These are phyloP conservation scores for Merluccius polli DNA, from an alignment of 2,797 vertebrate genomes.

Conservation along the genomic window DNA sequence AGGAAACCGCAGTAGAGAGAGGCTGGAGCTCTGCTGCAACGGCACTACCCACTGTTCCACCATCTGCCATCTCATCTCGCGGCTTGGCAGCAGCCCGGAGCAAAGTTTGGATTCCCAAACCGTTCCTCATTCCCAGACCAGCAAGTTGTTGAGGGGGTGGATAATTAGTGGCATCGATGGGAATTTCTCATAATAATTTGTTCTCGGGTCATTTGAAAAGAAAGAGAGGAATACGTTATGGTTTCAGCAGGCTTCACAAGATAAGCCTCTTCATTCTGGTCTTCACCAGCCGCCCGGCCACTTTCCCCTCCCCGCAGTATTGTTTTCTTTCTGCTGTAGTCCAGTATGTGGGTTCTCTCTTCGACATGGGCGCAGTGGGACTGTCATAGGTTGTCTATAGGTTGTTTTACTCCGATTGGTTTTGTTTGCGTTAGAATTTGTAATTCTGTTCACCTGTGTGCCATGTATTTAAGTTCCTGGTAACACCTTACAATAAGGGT, in stretches of 20 bases:
- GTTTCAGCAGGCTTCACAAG: neutral
- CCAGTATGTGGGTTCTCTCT: neutral
- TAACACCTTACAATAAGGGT: no score
- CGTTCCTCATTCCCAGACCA: neutral
- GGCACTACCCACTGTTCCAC: neutral
- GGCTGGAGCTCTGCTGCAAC: neutral
- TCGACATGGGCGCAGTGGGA: no score
- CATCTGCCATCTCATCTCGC: neutral
- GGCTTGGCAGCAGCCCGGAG: neutral
- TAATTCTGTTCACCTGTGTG: no score
- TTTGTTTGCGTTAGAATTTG: no score
- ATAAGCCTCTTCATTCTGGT: neutral
- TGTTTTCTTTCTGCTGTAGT: neutral
- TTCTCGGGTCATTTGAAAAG: neutral
- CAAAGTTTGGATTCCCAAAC: constrained; percentile 4
- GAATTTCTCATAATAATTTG: neutral
- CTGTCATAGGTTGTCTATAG: no score
- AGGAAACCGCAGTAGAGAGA: neutral
- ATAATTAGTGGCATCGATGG: neutral
- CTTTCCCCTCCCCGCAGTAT: no score
- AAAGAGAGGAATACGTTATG: no score
- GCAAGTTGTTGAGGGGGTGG: neutral
- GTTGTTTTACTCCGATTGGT: no score
- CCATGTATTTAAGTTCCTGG: no score
- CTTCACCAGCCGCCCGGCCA: no score